Evolutionary conservation across 2,797 vertebrate species (phyloP).

Genomic region (Anableps anableps): DNA sequence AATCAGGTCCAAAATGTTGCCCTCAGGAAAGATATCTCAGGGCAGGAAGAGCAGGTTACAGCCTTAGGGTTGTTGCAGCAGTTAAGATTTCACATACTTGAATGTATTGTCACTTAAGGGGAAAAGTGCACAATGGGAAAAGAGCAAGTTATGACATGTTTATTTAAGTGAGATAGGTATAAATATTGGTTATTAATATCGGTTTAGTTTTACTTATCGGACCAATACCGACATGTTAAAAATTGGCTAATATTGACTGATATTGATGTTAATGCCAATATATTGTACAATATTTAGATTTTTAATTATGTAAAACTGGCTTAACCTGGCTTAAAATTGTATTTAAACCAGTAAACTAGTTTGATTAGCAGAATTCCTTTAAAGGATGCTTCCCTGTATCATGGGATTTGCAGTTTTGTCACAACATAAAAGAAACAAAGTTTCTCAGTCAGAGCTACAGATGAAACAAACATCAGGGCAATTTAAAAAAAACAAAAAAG

Average conservation of each 20-base stretch:
- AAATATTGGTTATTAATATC: not conserved
- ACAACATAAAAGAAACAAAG: not conserved
- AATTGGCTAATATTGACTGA: not conserved
- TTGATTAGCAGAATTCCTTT: not conserved
- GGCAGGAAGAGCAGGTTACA: not conserved
- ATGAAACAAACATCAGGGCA: not conserved
- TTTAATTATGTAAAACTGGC: not conserved
- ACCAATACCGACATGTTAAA: not conserved
- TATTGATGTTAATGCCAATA: not conserved
- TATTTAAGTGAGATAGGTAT: not conserved
- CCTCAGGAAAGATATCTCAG: not conserved
- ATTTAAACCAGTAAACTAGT: not conserved
- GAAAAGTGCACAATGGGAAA: no score
- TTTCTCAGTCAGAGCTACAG: not conserved
- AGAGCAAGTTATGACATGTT: no score
- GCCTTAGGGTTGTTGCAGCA: not conserved
- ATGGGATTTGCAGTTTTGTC: not conserved
- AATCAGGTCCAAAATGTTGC: not conserved
- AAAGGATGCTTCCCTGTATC: not conserved
- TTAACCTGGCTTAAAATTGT: not conserved
- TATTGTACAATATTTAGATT: not conserved
- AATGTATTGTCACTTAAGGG: not conserved
- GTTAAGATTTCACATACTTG: not conserved
- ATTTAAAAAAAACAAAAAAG: no score
- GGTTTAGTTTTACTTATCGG: not conserved